Conservation (phyloP, 2,113 vertebrate species). For the Chloropsis hardwickii region DNA sequence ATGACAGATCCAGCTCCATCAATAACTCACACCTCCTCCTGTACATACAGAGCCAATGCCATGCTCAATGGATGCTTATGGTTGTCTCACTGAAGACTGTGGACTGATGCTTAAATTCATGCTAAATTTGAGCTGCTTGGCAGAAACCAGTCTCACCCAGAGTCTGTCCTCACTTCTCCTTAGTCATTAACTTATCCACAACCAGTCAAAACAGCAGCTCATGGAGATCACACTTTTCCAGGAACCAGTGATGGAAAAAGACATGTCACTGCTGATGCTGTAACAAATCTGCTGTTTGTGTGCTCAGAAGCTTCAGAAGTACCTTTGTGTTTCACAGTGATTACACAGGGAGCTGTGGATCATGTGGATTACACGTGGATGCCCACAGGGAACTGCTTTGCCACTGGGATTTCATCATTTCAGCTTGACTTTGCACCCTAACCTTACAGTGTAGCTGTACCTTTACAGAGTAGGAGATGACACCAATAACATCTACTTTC, state of each 20-base stretch:
- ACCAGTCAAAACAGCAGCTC: neutral
- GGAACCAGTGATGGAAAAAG: neutral
- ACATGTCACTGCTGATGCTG: rapidly evolving
- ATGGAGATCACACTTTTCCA: neutral
- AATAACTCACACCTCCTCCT: neutral
- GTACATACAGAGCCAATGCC: neutral
- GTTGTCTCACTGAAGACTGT: neutral
- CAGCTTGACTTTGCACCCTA: neutral
- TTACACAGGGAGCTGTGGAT: neutral
- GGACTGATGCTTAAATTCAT: neutral
- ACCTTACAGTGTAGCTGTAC: neutral
- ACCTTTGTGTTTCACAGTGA: neutral
- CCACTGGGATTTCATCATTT: neutral
- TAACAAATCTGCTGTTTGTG: neutral
- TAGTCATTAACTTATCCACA: neutral
- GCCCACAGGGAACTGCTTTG: neutral
- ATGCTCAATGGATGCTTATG: rapidly evolving
- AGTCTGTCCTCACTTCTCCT: neutral
- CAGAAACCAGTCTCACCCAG: neutral
- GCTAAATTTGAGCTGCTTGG: neutral
- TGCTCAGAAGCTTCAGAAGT: neutral
- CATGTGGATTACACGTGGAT: neutral
- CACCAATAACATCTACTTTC: neutral
- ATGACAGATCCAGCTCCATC: neutral
- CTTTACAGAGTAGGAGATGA: neutral